Percentiles rank a stretch among this genome's conserved stretches.
phyloP scores from a whole-genome alignment of 2,113 vertebrate species.

The Thamnophis sirtalis region DNA sequence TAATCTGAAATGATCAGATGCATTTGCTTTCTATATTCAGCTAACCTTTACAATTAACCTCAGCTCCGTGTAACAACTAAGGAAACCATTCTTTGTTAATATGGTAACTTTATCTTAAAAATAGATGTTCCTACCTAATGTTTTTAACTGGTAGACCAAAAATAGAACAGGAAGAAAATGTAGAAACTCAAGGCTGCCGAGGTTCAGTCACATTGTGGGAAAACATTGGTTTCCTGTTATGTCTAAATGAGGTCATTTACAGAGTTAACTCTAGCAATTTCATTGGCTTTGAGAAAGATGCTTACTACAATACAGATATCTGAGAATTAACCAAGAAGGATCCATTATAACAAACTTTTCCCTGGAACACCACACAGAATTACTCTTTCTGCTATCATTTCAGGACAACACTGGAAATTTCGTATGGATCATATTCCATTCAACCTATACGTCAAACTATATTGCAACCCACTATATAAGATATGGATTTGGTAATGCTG shows the following conservation, averaged over 20 bases:
- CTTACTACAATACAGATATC: not conserved
- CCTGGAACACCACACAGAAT: not conserved
- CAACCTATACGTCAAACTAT: not conserved
- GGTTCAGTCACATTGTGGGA: not conserved
- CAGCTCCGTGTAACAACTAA: not conserved
- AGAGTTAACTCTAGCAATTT: not conserved
- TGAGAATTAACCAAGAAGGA: not conserved
- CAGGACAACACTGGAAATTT: not conserved
- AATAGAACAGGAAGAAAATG: not conserved
- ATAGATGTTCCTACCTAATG: not conserved
- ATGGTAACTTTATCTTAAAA: not conserved
- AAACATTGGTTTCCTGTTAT: not conserved
- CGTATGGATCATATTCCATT: not conserved
- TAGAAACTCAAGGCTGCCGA: not conserved
- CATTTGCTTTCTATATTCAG: not conserved
- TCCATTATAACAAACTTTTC: not conserved
- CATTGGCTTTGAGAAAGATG: not conserved
- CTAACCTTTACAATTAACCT: not conserved
- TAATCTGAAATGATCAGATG: not conserved
- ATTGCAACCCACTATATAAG: not conserved
- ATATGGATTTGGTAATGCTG: not conserved
- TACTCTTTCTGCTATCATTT: not conserved
- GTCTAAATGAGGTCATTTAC: not conserved
- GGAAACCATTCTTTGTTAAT: not conserved
- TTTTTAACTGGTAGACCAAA: not conserved